These are phyloP conservation scores for Panulirus ornatus DNA, from an alignment of 1,140 invertebrate species.

Conservation along the genomic window DNA sequence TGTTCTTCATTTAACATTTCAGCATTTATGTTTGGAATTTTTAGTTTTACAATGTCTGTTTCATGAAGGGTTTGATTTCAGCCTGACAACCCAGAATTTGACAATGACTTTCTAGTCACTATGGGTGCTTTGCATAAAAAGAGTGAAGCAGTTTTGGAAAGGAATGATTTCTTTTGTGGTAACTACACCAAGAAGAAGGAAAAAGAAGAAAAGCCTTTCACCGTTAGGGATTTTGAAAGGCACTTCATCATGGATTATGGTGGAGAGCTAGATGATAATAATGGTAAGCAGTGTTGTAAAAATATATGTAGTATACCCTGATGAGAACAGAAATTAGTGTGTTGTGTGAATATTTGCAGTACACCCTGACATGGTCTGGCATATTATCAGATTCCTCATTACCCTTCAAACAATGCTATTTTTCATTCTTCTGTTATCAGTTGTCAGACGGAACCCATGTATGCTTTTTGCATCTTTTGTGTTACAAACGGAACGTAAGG, in stretches of 20 bases:
- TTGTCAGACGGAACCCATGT: no score
- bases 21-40: not conserved
- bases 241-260: conserved; percentile 86
- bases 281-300: no score
- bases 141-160: not conserved
- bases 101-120: conserved; percentile 30
- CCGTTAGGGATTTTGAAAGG: conserved; percentile 89
- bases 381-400: no score
- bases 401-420: no score
- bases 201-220: conserved; percentile 82
- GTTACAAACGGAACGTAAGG: no score
- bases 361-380: no score
- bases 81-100: conserved; percentile 58
- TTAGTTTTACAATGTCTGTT: not conserved
- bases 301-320: no score
- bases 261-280: conserved; percentile 82
- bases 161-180: conserved; percentile 47
- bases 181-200: conserved; percentile 76
- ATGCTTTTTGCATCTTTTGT: no score
- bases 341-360: no score
- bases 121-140: conserved; percentile 49
- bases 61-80: conserved; percentile 18
- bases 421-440: no score
- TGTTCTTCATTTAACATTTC: not conserved
- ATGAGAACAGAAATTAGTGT: no score